Conservation (phyloP, 1,140 invertebrate genomes). For the Hyles vespertilio region DNA sequence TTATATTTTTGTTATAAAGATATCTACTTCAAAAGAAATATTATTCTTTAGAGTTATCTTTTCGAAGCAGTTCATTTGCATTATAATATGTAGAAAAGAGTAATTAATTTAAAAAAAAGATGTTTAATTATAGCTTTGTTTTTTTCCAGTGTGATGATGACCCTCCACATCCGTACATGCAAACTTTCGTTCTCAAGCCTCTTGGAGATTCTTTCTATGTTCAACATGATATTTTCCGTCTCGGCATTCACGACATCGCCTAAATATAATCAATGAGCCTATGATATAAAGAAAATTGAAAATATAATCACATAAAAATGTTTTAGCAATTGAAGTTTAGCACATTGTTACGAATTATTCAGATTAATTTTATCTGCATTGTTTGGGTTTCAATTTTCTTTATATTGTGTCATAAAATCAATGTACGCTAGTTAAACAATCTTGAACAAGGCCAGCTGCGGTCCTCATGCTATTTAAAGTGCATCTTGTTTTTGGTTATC, state of each 20-base stretch:
- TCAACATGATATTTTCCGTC: constrained; percentile 94
- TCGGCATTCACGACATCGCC: constrained; percentile 90
- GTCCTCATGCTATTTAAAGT: constrained; percentile 4
- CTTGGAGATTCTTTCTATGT: constrained; percentile 89
- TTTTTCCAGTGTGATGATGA: constrained; percentile 92
- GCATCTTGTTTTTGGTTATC: constrained; percentile 49
- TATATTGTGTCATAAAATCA: neutral
- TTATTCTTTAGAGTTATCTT: too few species aligned
- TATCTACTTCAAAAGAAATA: too few species aligned
- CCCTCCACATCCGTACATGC: constrained; percentile 92
- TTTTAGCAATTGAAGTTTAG: too few species aligned
- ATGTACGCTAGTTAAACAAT: neutral
- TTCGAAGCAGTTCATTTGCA: too few species aligned
- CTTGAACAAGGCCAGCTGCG: too few species aligned
- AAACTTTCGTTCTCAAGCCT: constrained; percentile 93
- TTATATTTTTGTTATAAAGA: too few species aligned
- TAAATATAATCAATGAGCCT: constrained; percentile 4
- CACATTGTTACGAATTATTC: too few species aligned
- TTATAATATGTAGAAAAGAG: too few species aligned
- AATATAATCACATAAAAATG: too few species aligned
- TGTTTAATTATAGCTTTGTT: constrained; percentile 1
- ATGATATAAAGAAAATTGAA: too few species aligned
- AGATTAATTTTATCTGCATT: constrained; percentile 28
- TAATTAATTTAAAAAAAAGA: too few species aligned
- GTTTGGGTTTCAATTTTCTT: too few species aligned